Evolutionary conservation across 2,888 invertebrate species (phyloP).

Genomic region (Acleris literana): DNA sequence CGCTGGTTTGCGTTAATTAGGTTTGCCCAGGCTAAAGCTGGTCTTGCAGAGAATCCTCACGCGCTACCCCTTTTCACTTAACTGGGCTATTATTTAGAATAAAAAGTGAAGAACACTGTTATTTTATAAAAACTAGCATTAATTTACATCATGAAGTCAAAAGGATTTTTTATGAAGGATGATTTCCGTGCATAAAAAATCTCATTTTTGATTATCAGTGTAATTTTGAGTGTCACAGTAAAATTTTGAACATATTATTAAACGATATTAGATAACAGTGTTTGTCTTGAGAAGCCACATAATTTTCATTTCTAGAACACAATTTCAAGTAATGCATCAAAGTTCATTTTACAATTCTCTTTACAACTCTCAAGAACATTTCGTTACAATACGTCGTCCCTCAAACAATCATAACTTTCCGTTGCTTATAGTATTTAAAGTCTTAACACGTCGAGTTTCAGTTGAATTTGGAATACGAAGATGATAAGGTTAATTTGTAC

Average conservation of each 20-base stretch:
- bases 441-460: constrained; percentile 4
- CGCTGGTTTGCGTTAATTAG: constrained; percentile 25
- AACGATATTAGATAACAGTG: too few species aligned
- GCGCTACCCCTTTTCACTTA: constrained; percentile 16
- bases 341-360: constrained; percentile 15
- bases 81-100: neutral
- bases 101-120: neutral
- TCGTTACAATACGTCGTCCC: constrained; percentile 24
- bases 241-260: too few species aligned
- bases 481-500: constrained; percentile 41
- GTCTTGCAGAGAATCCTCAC: constrained; percentile 24
- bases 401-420: neutral
- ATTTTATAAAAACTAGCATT: too few species aligned
- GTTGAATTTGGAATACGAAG: constrained; percentile 6
- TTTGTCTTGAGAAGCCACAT: neutral
- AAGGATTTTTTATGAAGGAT: too few species aligned
- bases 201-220: too few species aligned
- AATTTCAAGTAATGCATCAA: constrained; percentile 11
- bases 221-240: too few species aligned
- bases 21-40: constrained; percentile 28
- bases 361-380: constrained; percentile 28
- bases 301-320: neutral
- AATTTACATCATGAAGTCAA: too few species aligned
- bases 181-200: too few species aligned
- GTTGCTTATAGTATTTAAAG: neutral